Conservation (phyloP, 2,797 vertebrate species). For the Hypotaenidia philippensis region DNA sequence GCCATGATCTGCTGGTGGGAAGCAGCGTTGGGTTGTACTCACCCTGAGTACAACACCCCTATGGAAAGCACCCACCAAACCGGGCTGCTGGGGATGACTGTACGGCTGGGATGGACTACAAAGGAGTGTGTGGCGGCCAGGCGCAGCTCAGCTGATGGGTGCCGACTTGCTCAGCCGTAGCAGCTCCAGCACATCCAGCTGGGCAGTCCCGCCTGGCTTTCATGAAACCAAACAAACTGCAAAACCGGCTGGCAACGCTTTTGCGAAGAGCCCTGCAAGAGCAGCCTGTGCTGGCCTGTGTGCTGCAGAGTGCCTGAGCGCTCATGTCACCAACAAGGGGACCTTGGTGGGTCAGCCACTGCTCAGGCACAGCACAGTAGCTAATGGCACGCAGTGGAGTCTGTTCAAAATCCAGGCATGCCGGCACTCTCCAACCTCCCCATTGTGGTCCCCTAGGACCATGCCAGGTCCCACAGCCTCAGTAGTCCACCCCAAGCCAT, state of each 20-base stretch:
- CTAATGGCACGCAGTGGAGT: background rate
- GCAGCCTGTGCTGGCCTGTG: background rate
- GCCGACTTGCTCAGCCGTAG: background rate
- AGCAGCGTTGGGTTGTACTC: background rate
- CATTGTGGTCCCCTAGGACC: background rate
- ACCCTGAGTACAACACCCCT: background rate
- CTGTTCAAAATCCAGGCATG: background rate
- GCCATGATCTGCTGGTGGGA: background rate
- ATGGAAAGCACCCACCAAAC: background rate
- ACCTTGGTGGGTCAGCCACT: background rate
- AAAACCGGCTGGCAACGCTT: background rate
- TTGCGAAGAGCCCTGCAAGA: background rate
- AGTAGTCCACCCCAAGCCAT: background rate
- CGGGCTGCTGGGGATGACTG: slow-evolving; percentile 44
- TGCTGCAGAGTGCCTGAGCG: background rate
- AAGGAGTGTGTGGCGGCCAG: background rate
- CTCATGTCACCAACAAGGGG: fast-evolving
- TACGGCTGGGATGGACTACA: slow-evolving; percentile 39
- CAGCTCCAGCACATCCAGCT: background rate
- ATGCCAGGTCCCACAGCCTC: background rate
- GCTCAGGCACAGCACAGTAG: background rate
- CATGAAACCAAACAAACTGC: background rate
- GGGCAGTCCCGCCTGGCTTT: background rate
- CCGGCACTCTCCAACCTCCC: fast-evolving
- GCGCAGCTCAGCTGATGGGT: background rate